Evolutionary conservation across 2,888 invertebrate genomes (phyloP).

Genomic region (Nomada fucata): DNA sequence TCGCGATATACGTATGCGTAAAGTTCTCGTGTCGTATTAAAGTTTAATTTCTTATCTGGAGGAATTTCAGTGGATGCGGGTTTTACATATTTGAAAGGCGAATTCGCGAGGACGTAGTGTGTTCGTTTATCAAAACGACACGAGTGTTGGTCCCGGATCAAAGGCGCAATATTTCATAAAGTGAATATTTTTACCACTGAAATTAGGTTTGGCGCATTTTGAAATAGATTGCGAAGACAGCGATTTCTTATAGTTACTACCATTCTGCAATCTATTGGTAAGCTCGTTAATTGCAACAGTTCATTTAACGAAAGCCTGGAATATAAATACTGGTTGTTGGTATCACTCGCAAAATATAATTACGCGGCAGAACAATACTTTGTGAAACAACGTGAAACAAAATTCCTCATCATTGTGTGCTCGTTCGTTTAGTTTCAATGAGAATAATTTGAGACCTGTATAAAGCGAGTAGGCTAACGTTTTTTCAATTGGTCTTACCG

Average conservation of each 20-base stretch:
- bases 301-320: background rate
- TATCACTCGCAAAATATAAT: slow-evolving; percentile 5
- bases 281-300: slow-evolving; percentile 10
- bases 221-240: background rate
- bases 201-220: background rate
- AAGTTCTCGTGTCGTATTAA: slow-evolving; percentile 19
- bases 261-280: background rate
- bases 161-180: background rate
- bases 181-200: background rate
- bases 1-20: background rate
- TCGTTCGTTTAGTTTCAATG: background rate
- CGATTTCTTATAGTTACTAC: background rate
- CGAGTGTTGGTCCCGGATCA: background rate
- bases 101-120: background rate
- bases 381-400: background rate
- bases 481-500: background rate
- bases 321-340: background rate
- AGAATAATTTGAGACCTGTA: background rate
- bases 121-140: background rate
- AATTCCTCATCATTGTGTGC: background rate
- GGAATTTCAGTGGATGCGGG: background rate
- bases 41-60: slow-evolving; percentile 17
- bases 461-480: background rate
- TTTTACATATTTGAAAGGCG: slow-evolving; percentile 19
- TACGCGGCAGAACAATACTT: slow-evolving; percentile 2